Base-by-base conservation (phyloP, 2,888 invertebrate genomes). In the Bugula neritina region DNA sequence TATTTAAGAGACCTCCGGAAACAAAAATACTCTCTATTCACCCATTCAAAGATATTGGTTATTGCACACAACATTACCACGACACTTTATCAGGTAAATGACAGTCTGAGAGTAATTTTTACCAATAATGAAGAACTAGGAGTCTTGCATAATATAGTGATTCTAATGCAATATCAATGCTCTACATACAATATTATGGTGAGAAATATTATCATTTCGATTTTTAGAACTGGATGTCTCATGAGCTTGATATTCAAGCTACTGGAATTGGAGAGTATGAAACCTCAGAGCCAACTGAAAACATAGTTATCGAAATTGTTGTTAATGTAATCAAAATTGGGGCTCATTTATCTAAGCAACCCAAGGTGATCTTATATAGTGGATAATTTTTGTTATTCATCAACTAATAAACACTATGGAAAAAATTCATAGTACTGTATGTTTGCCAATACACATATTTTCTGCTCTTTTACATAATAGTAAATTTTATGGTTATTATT, bases 261-360 rank as follows among this genome's bases (percentile, higher is more conserved):
- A 80, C 80, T 21, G 77, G 79, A 35, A 74, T 82, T 72, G 81
- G 81, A 71, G 76, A 79, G 10, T 81, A 79, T 71, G 82, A 83
- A 58, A 77, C 80, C 2, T 75, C 77, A 5, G 82, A 82, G 57
- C 74, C 76, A 1, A 75, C 76, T 13, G 80, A 80, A 35, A 80
- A 79, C 72, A 74, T 82, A 13, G 77, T 81, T 21, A 74, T 78
- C 5, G 83, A 83, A 72, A 75, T 81, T 13, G 74, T 82, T 0
- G 74, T 76, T 57, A 82, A 82, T 74, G 75, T 82, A 0, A 77
- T 83, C 1, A 79, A 82, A 70, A 77, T 83, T 1, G 82, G 82
- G 31, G 77, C 76, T 54, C 79, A 79, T 72, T 73, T 83, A 0
- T 74, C 78, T 35, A 80, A 78, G 71, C 80, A 80, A 58, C 81